Conservation (phyloP, 2,797 vertebrate genomes). For the Hafferia zeledoni region DNA sequence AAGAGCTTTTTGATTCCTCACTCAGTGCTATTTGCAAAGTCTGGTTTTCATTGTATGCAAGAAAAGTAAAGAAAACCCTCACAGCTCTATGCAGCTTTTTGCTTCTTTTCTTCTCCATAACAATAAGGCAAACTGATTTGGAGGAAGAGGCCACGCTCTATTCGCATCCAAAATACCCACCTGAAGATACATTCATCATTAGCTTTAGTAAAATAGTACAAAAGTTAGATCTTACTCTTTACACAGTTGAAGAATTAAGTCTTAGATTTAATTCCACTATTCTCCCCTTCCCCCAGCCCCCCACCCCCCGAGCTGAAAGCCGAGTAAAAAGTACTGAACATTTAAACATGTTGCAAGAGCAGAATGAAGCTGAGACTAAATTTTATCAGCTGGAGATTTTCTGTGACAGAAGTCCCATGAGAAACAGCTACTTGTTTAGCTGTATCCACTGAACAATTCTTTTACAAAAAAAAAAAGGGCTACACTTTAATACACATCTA, state of each 20-base stretch:
- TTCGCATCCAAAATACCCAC: conserved; percentile 61
- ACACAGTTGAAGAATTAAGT: conserved; percentile 55
- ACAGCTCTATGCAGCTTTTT: conserved; percentile 45
- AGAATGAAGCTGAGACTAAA: conserved; percentile 10
- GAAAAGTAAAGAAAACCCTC: not conserved
- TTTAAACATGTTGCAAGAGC: conserved; percentile 46
- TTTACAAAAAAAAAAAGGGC: not conserved
- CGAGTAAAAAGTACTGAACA: conserved; percentile 59
- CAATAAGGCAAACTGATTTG: conserved; percentile 51
- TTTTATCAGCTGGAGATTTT: conserved; percentile 2
- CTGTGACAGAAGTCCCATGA: not conserved
- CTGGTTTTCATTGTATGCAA: not conserved
- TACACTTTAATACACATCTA: conserved; percentile 59
- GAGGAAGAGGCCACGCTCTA: conserved; percentile 44
- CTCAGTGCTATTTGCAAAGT: not conserved
- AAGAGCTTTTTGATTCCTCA: not conserved
- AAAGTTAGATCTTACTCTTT: conserved; percentile 61
- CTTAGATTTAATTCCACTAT: conserved; percentile 31
- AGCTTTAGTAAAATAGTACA: conserved; percentile 60
- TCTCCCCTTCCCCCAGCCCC: not conserved
- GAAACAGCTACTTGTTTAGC: conserved; percentile 12
- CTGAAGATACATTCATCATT: conserved; percentile 68
- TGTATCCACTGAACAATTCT: not conserved
- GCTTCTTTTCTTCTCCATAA: not conserved
- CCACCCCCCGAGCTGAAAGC: conserved; percentile 26